Base-by-base conservation (phyloP, 2,797 vertebrate genomes). In the Perodicticus potto region DNA sequence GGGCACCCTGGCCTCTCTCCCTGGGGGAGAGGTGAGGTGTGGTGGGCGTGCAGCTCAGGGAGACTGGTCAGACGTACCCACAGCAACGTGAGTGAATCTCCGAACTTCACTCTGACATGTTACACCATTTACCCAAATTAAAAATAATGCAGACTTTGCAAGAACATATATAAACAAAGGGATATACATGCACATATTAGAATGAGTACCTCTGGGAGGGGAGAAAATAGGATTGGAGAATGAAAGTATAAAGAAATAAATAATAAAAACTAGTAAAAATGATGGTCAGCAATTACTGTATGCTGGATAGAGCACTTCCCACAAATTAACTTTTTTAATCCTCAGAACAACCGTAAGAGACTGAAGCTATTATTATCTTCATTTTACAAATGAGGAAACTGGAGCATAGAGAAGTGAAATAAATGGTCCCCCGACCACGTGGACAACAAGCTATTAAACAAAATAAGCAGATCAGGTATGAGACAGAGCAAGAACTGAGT, bases 291-390 rank as follows among this genome's bases (percentile, higher is more conserved):
- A 57, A 91, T 84, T 55, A 25, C 70, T 40, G 14, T 1, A 1
- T 43, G 27, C 49, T 40, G 22, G 53, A 73, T 37, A 45, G 3
- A 20, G 25, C 1, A 67, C n/a, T 63, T 63, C 63, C 23, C 27
- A 57, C 53, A 94, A 95, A 92, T 92, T 89, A 94, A 67, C 83
- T 76, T 89, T 77, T 86, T 69, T 27, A 83, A 91, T 81, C 55
- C 90, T 92, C 93, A 72, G 43, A 94, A 89, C 67, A 72, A 32
- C 61, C 65, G 27, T 49, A 61, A 85, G 57, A 94, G 55, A 72
- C 34, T 25, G 59, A 55, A 76, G 73, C 59, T 55, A 70, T 89
- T 78, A 82, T 49, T 69, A 55, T 49, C 6, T 93, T 77, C 16
- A 91, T 89, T 73, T 86, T 55, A 90, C 53, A 85, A 85, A 84